Evolutionary conservation across 2,797 vertebrate species (phyloP).

Genomic region (Falco columbarius): DNA sequence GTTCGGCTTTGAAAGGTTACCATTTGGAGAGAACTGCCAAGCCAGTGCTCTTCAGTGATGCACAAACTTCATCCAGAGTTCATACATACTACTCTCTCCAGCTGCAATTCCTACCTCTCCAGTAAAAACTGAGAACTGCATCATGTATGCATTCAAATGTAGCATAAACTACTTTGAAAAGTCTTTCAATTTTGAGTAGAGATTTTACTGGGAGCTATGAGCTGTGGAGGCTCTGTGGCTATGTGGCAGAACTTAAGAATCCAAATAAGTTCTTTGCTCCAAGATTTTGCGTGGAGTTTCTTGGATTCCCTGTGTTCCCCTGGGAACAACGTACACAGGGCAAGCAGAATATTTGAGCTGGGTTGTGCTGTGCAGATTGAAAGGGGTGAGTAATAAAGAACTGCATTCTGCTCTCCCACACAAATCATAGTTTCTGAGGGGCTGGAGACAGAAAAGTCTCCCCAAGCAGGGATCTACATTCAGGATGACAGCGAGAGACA

Average conservation of each 20-base stretch:
- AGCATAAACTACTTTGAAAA: background rate
- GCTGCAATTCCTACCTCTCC: background rate
- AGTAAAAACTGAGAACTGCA: background rate
- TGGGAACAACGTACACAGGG: background rate
- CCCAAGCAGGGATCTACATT: background rate
- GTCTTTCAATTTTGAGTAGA: background rate
- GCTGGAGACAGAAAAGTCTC: background rate
- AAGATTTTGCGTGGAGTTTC: background rate
- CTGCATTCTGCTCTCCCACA: background rate
- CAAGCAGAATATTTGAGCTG: background rate
- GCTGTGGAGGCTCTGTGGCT: background rate
- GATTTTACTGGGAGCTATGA: background rate
- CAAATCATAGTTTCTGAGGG: background rate
- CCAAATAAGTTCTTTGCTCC: background rate
- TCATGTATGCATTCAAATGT: background rate
- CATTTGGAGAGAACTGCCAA: background rate
- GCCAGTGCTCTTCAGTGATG: background rate
- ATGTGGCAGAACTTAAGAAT: background rate
- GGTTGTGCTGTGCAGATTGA: background rate
- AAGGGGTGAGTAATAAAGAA: background rate
- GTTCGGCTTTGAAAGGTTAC: background rate
- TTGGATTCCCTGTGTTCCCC: background rate
- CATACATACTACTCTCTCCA: background rate
- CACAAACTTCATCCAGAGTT: background rate
- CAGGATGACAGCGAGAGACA: background rate